These are phyloP conservation scores for Ailurus styani DNA, from an alignment of 2,113 vertebrate genomes.

Conservation along the genomic window DNA sequence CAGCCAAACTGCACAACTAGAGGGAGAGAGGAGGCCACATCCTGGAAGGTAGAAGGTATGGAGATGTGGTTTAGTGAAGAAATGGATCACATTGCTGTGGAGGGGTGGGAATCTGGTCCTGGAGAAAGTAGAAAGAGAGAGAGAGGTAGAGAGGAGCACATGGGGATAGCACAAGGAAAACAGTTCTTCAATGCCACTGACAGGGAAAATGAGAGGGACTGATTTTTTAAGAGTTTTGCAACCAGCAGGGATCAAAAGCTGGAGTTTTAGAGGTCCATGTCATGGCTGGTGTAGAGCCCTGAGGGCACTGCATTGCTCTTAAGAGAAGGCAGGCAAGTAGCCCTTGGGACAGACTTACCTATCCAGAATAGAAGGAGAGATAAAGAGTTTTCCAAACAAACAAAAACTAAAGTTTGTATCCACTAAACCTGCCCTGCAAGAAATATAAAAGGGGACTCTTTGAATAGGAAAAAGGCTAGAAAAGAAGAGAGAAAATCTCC, in stretches of 20 bases:
- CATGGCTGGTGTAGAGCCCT: neutral
- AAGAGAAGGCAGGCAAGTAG: neutral
- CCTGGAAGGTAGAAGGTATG: neutral
- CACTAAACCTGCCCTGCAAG: neutral
- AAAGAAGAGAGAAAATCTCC: neutral
- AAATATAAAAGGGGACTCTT: neutral
- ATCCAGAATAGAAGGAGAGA: neutral
- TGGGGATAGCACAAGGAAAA: neutral
- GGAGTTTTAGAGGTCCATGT: neutral
- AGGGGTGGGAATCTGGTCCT: neutral
- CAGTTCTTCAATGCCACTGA: neutral
- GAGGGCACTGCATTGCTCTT: neutral
- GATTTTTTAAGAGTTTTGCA: neutral
- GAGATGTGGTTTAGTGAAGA: neutral
- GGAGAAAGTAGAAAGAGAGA: neutral
- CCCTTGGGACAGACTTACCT: neutral
- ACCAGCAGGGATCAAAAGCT: neutral
- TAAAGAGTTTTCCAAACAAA: neutral
- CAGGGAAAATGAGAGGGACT: neutral
- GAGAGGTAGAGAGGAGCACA: neutral
- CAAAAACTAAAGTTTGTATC: neutral
- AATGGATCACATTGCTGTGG: neutral
- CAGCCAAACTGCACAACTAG: neutral
- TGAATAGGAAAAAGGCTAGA: neutral
- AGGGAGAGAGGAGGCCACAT: neutral